Base-by-base conservation (phyloP, 2,888 invertebrate species). In the Heterodera filipjevi region DNA sequence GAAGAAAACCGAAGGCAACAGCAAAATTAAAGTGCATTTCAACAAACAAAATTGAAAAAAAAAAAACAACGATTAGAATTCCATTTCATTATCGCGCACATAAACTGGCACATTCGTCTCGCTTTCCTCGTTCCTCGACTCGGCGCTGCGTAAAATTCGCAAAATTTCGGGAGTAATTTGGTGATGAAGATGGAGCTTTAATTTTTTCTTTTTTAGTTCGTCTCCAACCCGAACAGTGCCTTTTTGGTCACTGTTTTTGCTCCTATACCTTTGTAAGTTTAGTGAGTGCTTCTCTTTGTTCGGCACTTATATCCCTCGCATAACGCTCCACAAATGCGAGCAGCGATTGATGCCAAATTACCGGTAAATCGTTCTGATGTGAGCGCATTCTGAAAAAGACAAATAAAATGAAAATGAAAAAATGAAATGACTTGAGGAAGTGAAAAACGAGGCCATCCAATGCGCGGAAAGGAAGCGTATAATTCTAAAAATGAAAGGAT, bases 321-420 rank as follows among this genome's bases (percentile, higher is more conserved):
- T 99, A 99, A 73, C 95, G 92, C 90, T 98, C 96, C 0, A 94
- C 94, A 91, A 99, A 96, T 8, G 95, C 94, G 77, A 99, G 91
- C 64, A 99, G 91, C 66, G 95, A 93, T 90, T 98, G 98, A 90
- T 99, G 97, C 99, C 98, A 99, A 79, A 98, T 90, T 6, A 98
- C 96, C 1, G 99, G 98, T 89, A 99, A 91, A 84, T 96, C 92
- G 74, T 91, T 91, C 88, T 97, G 96, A 16, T 77, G 32, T 22
- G 71, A 71, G 32, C 75, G 66, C 71, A 79, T 78, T 27, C 79
- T 79, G 32, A 68, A 35, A 78, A 66, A n/a, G 30, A 46, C 35
- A 68, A 64, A 49, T 68, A 49, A 73, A 83, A 8, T 53, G 44
- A 16, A 76, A 64, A 39, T 8, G n/a, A 68, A 77, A 77, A 49